Percentiles rank a stretch among this genome's conserved stretches.
Evolutionary conservation across 1,140 invertebrate species (phyloP).

Genomic region (Drosophila tani): DNA sequence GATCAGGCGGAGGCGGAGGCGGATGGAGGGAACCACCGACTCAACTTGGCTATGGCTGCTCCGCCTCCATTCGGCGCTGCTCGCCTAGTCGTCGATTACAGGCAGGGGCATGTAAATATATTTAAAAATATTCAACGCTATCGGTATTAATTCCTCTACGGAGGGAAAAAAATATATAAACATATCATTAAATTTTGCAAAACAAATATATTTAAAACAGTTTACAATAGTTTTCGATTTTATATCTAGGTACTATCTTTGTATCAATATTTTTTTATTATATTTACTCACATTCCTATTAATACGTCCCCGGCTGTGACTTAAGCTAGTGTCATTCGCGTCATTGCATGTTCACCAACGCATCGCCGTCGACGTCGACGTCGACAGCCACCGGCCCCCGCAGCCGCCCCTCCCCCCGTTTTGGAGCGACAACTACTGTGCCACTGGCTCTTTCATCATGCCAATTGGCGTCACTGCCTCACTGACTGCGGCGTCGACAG

Average conservation of each 20-base stretch:
- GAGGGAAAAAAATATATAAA: too few relatives aligned
- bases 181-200: too few relatives aligned
- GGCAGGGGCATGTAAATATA: conserved; percentile 14
- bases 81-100: conserved; percentile 34
- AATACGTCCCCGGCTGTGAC: conserved; percentile 13
- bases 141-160: too few relatives aligned
- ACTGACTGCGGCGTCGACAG: conserved; percentile 45
- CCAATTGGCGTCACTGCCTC: conserved; percentile 75
- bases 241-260: too few relatives aligned
- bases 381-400: not conserved
- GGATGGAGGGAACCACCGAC: conserved; percentile 48
- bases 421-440: conserved; percentile 40
- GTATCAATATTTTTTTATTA: not conserved
- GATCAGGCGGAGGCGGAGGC: not conserved
- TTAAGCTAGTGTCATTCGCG: conserved; percentile 58
- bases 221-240: too few relatives aligned
- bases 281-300: not conserved
- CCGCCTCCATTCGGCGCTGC: conserved; percentile 22
- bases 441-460: conserved; percentile 59
- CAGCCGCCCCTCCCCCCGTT: not conserved
- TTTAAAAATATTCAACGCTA: too few relatives aligned
- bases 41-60: conserved; percentile 42
- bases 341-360: conserved; percentile 65
- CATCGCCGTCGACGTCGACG: conserved; percentile 34
- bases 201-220: too few relatives aligned